Conservation (phyloP, 2,113 vertebrate species). For the Coturnix japonica region DNA sequence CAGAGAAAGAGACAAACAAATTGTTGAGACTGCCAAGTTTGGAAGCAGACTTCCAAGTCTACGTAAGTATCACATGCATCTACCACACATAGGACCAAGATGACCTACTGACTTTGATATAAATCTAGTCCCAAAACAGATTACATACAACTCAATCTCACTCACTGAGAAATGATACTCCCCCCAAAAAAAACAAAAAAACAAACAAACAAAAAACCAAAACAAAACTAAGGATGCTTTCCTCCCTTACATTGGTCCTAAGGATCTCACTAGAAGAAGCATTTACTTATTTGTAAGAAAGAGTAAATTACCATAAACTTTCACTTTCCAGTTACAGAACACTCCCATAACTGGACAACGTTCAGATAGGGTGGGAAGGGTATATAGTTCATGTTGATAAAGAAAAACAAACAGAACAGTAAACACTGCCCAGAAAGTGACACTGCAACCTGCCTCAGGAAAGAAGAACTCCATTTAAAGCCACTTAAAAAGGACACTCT, state of each 20-base stretch:
- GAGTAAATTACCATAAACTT: not conserved
- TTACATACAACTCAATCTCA: not conserved
- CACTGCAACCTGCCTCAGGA: not conserved
- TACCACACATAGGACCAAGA: not conserved
- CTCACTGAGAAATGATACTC: not conserved
- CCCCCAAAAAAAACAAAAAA: too few species aligned
- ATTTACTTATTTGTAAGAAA: not conserved
- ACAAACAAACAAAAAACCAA: too few species aligned
- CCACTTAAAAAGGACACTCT: constrained; percentile 46
- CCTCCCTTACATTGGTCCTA: not conserved
- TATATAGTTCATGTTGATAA: constrained; percentile 8
- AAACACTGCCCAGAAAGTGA: constrained; percentile 4
- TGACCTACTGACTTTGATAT: not conserved
- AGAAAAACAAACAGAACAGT: not conserved
- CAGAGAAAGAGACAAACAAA: not conserved
- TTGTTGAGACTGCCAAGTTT: not conserved
- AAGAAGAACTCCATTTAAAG: constrained; percentile 45
- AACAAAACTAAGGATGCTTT: not conserved
- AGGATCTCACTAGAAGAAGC: constrained; percentile 9
- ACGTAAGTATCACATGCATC: not conserved
- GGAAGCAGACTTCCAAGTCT: not conserved
- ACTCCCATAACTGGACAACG: not conserved
- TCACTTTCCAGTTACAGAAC: not conserved
- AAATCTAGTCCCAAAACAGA: not conserved
- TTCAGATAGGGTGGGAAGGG: constrained; percentile 21